Evolutionary conservation across 2,797 vertebrate species (phyloP).

Genomic region (Acestrorhynchus altus): DNA sequence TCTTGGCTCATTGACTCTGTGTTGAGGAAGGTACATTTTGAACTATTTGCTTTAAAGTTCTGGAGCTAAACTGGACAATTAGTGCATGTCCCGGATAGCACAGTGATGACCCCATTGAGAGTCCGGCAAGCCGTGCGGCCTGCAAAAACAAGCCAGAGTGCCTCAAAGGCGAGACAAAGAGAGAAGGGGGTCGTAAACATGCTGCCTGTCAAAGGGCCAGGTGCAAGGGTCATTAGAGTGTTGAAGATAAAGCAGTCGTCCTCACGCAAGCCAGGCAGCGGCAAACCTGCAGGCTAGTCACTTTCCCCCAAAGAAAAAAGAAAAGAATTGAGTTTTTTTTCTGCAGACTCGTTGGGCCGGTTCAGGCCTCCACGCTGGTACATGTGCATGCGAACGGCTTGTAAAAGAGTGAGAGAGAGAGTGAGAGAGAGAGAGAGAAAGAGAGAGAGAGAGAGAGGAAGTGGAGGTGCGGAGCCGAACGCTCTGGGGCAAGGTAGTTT

Average conservation of each 20-base stretch:
- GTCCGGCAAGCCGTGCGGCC: slow-evolving; percentile 13
- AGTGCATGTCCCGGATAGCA: not conserved
- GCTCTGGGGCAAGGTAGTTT: slow-evolving; percentile 81
- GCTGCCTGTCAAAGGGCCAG: slow-evolving; percentile 63
- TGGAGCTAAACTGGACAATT: not conserved
- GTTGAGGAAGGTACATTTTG: not conserved
- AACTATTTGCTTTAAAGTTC: not conserved
- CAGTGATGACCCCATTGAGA: slow-evolving; percentile 30
- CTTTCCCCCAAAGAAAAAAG: slow-evolving; percentile 17
- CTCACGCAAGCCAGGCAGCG: slow-evolving; percentile 74
- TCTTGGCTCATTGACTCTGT: too few relatives aligned
- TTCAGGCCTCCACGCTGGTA: slow-evolving; percentile 62
- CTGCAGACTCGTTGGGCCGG: slow-evolving; percentile 70
- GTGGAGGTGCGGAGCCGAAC: slow-evolving; percentile 73
- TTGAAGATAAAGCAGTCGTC: slow-evolving; percentile 71
- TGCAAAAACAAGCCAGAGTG: slow-evolving; percentile 38
- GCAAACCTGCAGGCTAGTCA: slow-evolving; percentile 52
- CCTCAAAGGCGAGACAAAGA: slow-evolving; percentile 45
- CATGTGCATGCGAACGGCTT: slow-evolving; percentile 75
- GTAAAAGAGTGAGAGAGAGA: slow-evolving; percentile 71
- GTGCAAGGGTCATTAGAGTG: slow-evolving; percentile 63
- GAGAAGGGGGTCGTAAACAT: slow-evolving; percentile 50
- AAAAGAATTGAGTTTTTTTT: not conserved
- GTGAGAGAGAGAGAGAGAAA: slow-evolving; percentile 62
- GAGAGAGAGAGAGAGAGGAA: slow-evolving; percentile 70